Conservation (phyloP, 1,140 invertebrate genomes). For the Chrysomallon squamiferum region DNA sequence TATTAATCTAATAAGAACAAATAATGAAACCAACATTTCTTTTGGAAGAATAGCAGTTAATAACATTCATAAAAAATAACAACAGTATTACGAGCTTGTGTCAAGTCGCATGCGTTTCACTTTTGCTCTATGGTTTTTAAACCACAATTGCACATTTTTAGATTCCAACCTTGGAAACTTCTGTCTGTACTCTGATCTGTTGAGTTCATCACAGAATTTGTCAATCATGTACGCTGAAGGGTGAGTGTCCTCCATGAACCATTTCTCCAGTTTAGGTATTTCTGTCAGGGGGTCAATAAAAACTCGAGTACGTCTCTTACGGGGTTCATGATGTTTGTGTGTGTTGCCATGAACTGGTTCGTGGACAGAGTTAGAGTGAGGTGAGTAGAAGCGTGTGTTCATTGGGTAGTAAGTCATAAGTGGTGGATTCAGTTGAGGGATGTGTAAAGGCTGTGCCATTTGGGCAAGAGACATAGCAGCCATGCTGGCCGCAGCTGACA, state of each 20-base stretch:
- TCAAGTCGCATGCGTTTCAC: conserved; percentile 78
- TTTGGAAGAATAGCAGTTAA: no score
- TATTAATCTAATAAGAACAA: no score
- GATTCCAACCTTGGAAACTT: conserved; percentile 96
- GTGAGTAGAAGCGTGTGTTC: conserved; percentile 51
- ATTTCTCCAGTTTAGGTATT: conserved; percentile 94
- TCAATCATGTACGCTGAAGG: conserved; percentile 95
- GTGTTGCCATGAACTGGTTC: conserved; percentile 18
- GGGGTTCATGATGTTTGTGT: conserved; percentile 16
- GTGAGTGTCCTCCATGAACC: conserved; percentile 97
- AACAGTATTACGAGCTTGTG: background rate
- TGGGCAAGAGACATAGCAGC: conserved; percentile 33
- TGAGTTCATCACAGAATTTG: conserved; percentile 95
- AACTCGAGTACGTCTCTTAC: conserved; percentile 89
- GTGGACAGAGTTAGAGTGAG: conserved; percentile 11
- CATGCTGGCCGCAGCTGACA: conserved; percentile 29
- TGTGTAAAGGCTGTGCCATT: conserved; percentile 46
- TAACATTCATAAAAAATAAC: no score
- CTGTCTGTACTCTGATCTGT: conserved; percentile 86
- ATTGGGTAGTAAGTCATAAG: conserved; percentile 57
- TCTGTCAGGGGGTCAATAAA: conserved; percentile 98
- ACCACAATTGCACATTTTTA: conserved; percentile 95
- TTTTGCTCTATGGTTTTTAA: conserved; percentile 92
- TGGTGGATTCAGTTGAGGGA: conserved; percentile 50
- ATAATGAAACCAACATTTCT: no score